These are phyloP conservation scores for Zoanthus solanderi DNA, from an alignment of 92 coral and sea anemone genomes.

Conservation along the genomic window DNA sequence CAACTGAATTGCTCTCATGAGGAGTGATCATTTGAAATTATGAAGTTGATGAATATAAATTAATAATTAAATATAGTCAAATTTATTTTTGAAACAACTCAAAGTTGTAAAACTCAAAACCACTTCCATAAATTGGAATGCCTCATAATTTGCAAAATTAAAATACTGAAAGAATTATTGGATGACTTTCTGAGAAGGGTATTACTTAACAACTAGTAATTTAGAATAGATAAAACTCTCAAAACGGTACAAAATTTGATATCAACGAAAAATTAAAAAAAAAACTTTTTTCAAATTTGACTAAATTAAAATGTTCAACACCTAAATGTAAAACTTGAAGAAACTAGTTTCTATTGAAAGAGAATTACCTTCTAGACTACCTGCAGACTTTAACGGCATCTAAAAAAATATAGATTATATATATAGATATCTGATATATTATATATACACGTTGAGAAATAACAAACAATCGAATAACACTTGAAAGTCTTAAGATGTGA, in stretches of 20 bases:
- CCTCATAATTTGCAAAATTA: not conserved
- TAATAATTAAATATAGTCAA: not conserved
- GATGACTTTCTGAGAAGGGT: not conserved
- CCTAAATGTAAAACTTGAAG: not conserved
- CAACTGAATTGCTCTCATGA: not conserved
- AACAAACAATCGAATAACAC: not conserved
- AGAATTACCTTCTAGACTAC: not conserved
- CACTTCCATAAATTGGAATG: not conserved
- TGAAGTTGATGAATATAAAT: not conserved
- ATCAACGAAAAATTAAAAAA: too few species aligned
- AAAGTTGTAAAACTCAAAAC: not conserved
- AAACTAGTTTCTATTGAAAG: conserved; percentile 7
- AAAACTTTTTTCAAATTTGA: too few species aligned
- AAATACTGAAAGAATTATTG: not conserved
- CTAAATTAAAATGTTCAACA: too few species aligned
- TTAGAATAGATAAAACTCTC: not conserved
- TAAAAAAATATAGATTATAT: not conserved
- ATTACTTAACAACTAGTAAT: not conserved
- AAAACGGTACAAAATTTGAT: not conserved
- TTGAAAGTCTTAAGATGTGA: not conserved
- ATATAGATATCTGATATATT: too few species aligned
- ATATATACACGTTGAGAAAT: too few species aligned
- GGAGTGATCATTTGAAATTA: not conserved
- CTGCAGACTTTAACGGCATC: not conserved
- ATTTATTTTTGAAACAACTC: not conserved